Percentiles rank a stretch among this genome's conserved stretches.
These are phyloP conservation scores for Diorhabda carinulata DNA, from an alignment of 1,140 invertebrate species.

Conservation along the genomic window DNA sequence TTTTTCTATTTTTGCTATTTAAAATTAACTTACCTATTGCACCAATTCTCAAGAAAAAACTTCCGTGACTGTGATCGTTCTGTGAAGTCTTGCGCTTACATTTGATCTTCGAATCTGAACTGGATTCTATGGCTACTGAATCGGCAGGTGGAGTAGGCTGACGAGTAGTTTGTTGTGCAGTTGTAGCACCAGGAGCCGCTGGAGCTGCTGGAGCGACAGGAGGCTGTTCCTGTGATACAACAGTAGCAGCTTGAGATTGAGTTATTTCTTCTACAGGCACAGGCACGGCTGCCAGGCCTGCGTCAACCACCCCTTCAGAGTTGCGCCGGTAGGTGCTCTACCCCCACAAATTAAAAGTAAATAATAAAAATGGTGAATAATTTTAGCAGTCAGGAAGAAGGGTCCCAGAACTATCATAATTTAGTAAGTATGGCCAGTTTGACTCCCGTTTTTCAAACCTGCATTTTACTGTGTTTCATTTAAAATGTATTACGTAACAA, in stretches of 20 bases:
- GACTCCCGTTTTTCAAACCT: too few relatives aligned
- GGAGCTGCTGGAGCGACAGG: constrained; percentile 34
- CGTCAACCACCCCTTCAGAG: constrained; percentile 48
- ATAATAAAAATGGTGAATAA: constrained; percentile 17
- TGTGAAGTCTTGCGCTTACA: constrained; percentile 87
- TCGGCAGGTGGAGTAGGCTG: constrained; percentile 23
- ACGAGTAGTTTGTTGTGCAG: constrained; percentile 15
- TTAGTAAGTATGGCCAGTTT: too few relatives aligned
- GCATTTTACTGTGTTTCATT: too few relatives aligned
- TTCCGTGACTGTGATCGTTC: constrained; percentile 89
- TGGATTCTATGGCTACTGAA: constrained; percentile 62
- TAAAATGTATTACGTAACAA: too few relatives aligned
- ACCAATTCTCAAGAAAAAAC: constrained; percentile 93
- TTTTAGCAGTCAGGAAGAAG: constrained; percentile 2
- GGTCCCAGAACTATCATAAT: background rate
- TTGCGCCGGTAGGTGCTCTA: constrained; percentile 49
- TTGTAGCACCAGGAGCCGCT: constrained; percentile 18
- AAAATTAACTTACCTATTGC: constrained; percentile 73
- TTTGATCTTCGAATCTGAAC: constrained; percentile 56
- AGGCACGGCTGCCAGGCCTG: constrained; percentile 44
- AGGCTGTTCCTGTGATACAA: constrained; percentile 39
- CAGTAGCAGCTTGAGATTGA: constrained; percentile 33
- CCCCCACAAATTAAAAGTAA: constrained; percentile 35
- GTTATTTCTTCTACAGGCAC: constrained; percentile 44
- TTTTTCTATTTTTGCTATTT: background rate